A percentile compares a stretch with the other conserved stretches of the same genome.
Conservation (phyloP, 2,797 vertebrate genomes). For the Holocentrus rufus region DNA sequence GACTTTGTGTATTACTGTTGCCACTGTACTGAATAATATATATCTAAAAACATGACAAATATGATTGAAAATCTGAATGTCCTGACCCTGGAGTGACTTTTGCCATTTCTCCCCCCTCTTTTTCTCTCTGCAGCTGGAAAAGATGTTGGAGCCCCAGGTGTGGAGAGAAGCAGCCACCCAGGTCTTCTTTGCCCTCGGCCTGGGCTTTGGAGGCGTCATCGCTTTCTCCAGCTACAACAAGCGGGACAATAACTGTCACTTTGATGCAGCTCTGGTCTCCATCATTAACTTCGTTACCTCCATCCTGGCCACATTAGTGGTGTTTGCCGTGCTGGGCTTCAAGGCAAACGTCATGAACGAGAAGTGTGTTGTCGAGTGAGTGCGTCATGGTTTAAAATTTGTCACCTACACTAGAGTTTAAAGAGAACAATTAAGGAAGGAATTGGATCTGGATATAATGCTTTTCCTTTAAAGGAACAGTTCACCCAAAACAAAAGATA, state of each 20-base stretch:
- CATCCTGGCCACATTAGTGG: conserved; percentile 94
- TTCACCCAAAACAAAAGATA: too few species aligned
- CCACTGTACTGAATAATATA: neutral
- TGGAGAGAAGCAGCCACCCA: conserved; percentile 98
- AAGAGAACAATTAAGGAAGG: neutral
- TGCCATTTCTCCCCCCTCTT: neutral
- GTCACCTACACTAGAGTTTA: too few species aligned
- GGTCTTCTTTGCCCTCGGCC: conserved; percentile 95
- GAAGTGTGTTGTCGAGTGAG: conserved; percentile 97
- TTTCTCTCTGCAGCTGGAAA: conserved; percentile 85
- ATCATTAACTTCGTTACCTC: conserved; percentile 97
- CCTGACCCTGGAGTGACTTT: neutral
- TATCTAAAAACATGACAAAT: neutral
- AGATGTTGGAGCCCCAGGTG: conserved; percentile 97
- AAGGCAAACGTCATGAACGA: conserved; percentile 99
- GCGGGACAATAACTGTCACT: conserved; percentile 98
- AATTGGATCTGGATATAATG: neutral
- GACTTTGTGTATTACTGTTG: neutral
- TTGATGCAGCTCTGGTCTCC: conserved; percentile 93
- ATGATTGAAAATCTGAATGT: too few species aligned
- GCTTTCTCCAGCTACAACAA: conserved; percentile 99
- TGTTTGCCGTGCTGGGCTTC: conserved; percentile 97
- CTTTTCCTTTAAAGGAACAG: too few species aligned
- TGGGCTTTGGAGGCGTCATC: conserved; percentile 97
- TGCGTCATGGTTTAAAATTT: conserved; percentile 36